Base-by-base conservation (phyloP, 2,113 vertebrate genomes). In the Psephotus haematonotus region DNA sequence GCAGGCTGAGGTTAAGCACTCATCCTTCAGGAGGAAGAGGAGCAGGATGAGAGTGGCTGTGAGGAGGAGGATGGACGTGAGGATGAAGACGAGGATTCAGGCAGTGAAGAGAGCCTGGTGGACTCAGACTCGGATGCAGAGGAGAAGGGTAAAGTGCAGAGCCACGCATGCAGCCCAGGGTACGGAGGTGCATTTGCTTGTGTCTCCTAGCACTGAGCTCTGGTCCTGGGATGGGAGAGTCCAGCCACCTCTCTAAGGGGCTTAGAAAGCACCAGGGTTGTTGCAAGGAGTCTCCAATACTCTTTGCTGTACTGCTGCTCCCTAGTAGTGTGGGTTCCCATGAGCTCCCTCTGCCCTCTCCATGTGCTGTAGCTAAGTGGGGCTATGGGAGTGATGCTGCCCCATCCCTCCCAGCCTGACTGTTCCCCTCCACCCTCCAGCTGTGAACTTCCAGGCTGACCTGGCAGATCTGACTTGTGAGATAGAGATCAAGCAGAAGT, bases 401-500 rank as follows among this genome's bases (percentile, higher is more conserved):
- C 7, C 35, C 27, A 2, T 23, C 29, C 25, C 46, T 77, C 65
- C 67, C 63, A 63, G 35, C 62, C 81, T 97, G 82, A 97, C 72
- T 76, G 22, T 47, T 25, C 11, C 52, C 60, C 60, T 28, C 69
- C 1, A 74, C 27, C 33, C 57, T 62, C 67, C 97, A 99, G 99
- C 98, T 1, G 97, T 98, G 93, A 99, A 99, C 97, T 98, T 99
- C 95, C 99, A 99, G 97, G 99, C 98, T 0, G 99, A 99, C 96
- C 97, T 99, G 95, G 99, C 99, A 0, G 99, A 99, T 96, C 95
- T 99, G 97, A 99, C 99, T 0, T 99, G 99, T 2, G 99, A 99
- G 97, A 99, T 99, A 25, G 99, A 99, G 98, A 99, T 99, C 98
- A 99, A 99, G 92, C 99, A 99, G 98, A 99, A 99, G 97, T 98